A percentile compares a stretch with the other conserved stretches of the same genome.
Conservation (phyloP, 2,113 vertebrate species). For the Ariopsis seemanni region DNA sequence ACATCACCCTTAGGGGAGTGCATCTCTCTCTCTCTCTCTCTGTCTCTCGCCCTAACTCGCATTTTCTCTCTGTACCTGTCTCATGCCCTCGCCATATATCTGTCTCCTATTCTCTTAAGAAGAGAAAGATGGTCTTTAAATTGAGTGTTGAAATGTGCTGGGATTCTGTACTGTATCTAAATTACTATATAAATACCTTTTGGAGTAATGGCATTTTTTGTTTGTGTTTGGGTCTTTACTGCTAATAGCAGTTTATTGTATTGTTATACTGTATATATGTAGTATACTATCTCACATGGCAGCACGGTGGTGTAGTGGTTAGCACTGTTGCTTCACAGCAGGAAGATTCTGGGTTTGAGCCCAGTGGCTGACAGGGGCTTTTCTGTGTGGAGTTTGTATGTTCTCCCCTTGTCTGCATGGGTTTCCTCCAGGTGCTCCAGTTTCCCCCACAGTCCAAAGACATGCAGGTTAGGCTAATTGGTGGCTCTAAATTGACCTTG, state of each 20-base stretch:
- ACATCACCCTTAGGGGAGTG: conserved; percentile 54
- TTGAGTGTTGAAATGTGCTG: not conserved
- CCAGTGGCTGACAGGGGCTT: too few relatives aligned
- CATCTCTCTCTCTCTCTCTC: conserved; percentile 51
- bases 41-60: not conserved
- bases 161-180: not conserved
- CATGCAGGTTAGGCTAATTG: too few relatives aligned
- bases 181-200: not conserved
- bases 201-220: not conserved
- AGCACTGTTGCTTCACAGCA: too few relatives aligned
- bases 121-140: not conserved
- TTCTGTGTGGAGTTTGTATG: too few relatives aligned
- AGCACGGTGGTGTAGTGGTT: too few relatives aligned
- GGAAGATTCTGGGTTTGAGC: too few relatives aligned
- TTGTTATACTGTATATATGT: not conserved
- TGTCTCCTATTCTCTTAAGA: not conserved
- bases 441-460: too few relatives aligned
- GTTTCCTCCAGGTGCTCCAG: too few relatives aligned
- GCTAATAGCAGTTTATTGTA: not conserved
- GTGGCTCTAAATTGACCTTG: too few relatives aligned
- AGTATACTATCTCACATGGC: too few relatives aligned
- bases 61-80: not conserved
- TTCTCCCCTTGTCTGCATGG: too few relatives aligned
- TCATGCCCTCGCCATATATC: conserved; percentile 13
- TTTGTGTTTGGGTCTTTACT: not conserved